Base-by-base conservation (phyloP, 1,140 invertebrate genomes). In the Mercenaria mercenaria region DNA sequence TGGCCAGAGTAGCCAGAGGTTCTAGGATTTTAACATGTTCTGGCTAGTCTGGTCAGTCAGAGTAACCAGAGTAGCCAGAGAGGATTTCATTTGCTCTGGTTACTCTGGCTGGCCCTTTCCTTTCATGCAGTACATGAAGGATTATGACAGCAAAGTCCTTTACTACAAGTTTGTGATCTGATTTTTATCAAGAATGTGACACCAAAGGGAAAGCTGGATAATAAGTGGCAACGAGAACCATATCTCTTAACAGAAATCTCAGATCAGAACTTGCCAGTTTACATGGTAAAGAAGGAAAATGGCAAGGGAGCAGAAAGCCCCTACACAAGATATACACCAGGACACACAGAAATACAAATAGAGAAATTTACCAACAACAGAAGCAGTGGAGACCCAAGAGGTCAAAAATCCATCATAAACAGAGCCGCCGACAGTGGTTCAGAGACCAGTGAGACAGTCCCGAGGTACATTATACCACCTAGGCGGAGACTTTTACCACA, bases 141-240 rank as follows among this genome's bases (percentile, higher is more conserved):
- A 37, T 26, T 83, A 84, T 67, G 8, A 84, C 64, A n/a, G 23
- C 39, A 39, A 50, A n/a, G 81, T 47, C 26, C 13, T 34, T 15
- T 34, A 11, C 29, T 69, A 23, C 50, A 83, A 64, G 4, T 67
- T 2, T 72, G 43, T 52, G n/a, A n/a, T n/a, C n/a, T n/a, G n/a
- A n/a, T n/a, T n/a, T n/a, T 77, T n/a, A 34, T 76, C 6, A 26
- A 59, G 20, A 52, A 39, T 74, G 32, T 76, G 13, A 41, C 11
- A 34, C 39, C 29, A 13, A 43, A 56, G 18, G 69, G 67, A 41
- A 86, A 86, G 39, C 32, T 59, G 26, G 84, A 29, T 29, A 50
- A 86, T 11, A 86, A 41, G 41, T 86, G 69, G 69, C 26, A 86
- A 39, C 13, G 32, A 41, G 15, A 86, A 6, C 18, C 37, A 15